phyloP scores from a whole-genome alignment of 2,888 invertebrate genomes.

The Ypsolopha scabrella region DNA sequence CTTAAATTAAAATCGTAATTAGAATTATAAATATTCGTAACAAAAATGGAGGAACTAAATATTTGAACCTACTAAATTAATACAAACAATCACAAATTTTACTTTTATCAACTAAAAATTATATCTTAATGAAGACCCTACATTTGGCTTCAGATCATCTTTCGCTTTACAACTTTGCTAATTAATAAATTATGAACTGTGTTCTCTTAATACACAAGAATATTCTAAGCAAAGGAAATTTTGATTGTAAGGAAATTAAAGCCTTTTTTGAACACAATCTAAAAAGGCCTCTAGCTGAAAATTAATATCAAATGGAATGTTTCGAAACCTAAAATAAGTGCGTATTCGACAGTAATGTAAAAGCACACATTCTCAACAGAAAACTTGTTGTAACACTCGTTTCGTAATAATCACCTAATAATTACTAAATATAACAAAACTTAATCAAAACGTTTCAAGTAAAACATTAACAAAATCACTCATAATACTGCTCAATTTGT shows the following conservation, averaged over 20 bases:
- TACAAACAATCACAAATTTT: slow-evolving; percentile 49
- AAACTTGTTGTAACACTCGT: not conserved
- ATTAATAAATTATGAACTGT: slow-evolving; percentile 2
- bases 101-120: slow-evolving; percentile 12
- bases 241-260: not conserved
- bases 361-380: not conserved
- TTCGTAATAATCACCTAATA: slow-evolving; percentile 10
- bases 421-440: slow-evolving; percentile 67
- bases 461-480: slow-evolving; percentile 70
- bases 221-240: not conserved
- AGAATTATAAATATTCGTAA: slow-evolving; percentile 62
- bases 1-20: slow-evolving; percentile 40
- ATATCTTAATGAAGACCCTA: slow-evolving; percentile 51
- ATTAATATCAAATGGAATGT: not conserved
- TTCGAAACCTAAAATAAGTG: not conserved
- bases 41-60: slow-evolving; percentile 67
- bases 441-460: slow-evolving; percentile 62
- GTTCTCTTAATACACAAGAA: not conserved
- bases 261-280: not conserved
- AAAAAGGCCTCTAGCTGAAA: not conserved
- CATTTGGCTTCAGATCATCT: slow-evolving; percentile 59
- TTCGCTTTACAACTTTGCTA: not conserved
- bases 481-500: slow-evolving; percentile 69
- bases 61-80: slow-evolving; percentile 55
- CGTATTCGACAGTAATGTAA: not conserved